A percentile compares a stretch with the other conserved stretches of the same genome.
Conservation (phyloP, 2,888 invertebrate species). For the Pammene fasciana region DNA sequence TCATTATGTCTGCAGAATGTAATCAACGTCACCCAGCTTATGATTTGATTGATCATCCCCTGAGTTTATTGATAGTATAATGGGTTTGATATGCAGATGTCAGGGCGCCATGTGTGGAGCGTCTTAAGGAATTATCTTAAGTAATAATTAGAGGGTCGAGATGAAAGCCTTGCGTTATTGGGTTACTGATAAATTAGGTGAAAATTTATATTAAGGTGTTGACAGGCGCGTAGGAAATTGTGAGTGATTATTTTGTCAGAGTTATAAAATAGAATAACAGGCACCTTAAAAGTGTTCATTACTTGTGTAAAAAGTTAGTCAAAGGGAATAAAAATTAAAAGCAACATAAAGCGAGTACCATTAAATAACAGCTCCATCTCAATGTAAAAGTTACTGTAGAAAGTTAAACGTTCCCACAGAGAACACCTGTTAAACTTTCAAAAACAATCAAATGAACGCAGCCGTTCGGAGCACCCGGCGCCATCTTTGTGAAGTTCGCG, state of each 20-base stretch:
- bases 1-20: conserved; percentile 43
- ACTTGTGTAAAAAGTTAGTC: conserved; percentile 15
- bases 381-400: conserved; percentile 37
- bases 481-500: conserved; percentile 74
- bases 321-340: conserved; percentile 4
- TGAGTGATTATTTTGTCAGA: neutral
- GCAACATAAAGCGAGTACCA: conserved; percentile 13
- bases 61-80: conserved; percentile 44
- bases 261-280: neutral
- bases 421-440: conserved; percentile 47
- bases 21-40: conserved; percentile 55
- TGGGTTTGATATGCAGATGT: conserved; percentile 32
- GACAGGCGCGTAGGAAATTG: conserved; percentile 10
- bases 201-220: conserved; percentile 32
- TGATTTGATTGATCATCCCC: conserved; percentile 52
- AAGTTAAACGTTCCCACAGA: conserved; percentile 36
- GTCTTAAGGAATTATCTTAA: conserved; percentile 48
- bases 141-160: conserved; percentile 49
- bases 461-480: conserved; percentile 59
- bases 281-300: too few species aligned
- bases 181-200: conserved; percentile 43
- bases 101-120: conserved; percentile 36
- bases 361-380: conserved; percentile 29
- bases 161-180: conserved; percentile 45
- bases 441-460: conserved; percentile 51